Percentiles rank a stretch among this genome's conserved stretches.
Conservation (phyloP, 2,888 invertebrate species). For the Caenorhabditis zanzibari region DNA sequence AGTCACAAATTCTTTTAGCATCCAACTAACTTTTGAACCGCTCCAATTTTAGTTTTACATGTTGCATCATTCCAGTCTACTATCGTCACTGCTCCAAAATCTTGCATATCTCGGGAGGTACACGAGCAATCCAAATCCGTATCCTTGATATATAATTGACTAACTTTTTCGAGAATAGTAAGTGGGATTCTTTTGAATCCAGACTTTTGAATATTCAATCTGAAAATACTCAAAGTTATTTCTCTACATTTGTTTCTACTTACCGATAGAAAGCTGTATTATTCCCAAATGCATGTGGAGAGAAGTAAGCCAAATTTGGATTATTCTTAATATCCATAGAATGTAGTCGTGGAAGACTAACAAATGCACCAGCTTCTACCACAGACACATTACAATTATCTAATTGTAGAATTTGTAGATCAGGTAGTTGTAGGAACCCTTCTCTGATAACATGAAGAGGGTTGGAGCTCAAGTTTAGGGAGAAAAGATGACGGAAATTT, state of each 20-base stretch:
- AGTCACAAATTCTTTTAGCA: no score
- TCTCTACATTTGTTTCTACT: not conserved
- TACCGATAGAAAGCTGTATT: conserved; percentile 56
- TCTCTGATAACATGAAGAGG: conserved; percentile 51
- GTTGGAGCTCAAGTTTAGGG: conserved; percentile 65
- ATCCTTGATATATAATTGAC: conserved; percentile 37
- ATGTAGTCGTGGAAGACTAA: conserved; percentile 58
- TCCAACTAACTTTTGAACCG: conserved; percentile 58
- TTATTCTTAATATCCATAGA: conserved; percentile 63
- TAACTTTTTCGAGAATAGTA: conserved; percentile 36
- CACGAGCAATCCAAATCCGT: conserved; percentile 65
- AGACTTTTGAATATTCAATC: conserved; percentile 49
- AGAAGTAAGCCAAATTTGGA: conserved; percentile 54
- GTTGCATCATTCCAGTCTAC: conserved; percentile 67
- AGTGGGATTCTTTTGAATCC: conserved; percentile 48
- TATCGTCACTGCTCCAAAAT: conserved; percentile 61
- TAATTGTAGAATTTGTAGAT: conserved; percentile 63
- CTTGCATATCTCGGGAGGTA: conserved; percentile 39
- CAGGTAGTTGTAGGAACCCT: conserved; percentile 49
- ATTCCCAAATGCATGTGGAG: conserved; percentile 59
- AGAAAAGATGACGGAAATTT: conserved; percentile 54
- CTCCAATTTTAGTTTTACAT: conserved; percentile 58
- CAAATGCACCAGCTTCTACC: conserved; percentile 67
- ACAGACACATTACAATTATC: conserved; percentile 47
- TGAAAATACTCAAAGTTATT: not conserved